Evolutionary conservation across 2,113 vertebrate genomes (phyloP).

Genomic region (Symphodus melops): DNA sequence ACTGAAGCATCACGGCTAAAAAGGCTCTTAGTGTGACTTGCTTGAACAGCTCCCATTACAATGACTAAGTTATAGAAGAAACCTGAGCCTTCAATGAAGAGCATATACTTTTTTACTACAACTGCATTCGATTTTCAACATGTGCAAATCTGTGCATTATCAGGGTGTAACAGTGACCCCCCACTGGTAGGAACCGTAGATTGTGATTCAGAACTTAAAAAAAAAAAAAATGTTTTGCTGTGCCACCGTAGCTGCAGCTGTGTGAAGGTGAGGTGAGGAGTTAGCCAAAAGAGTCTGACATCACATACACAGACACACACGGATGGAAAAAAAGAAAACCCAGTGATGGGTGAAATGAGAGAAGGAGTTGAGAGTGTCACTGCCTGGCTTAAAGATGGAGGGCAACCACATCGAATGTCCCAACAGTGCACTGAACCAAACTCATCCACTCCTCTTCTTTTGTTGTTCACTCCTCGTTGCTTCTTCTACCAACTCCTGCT

Average conservation of each 20-base stretch:
- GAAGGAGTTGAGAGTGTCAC: constrained; percentile 65
- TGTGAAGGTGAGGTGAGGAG: constrained; percentile 53
- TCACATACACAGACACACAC: constrained; percentile 9
- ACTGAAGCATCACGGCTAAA: no score
- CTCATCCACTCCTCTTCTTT: constrained; percentile 22
- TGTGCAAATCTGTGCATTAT: no score
- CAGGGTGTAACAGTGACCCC: not conserved
- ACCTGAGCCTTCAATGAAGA: no score
- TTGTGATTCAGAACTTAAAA: constrained; percentile 1
- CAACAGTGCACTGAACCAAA: constrained; percentile 33
- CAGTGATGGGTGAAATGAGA: constrained; percentile 74
- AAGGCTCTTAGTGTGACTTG: no score
- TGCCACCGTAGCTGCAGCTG: constrained; percentile 36
- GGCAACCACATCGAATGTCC: constrained; percentile 42
- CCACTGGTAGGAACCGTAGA: not conserved
- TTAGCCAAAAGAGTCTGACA: constrained; percentile 29
- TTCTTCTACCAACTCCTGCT: not conserved
- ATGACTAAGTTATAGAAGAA: no score
- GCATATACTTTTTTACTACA: no score
- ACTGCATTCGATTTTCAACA: no score
- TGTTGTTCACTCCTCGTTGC: constrained; percentile 5
- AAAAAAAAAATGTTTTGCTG: constrained; percentile 29
- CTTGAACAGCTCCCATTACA: no score
- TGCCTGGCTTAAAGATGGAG: constrained; percentile 50
- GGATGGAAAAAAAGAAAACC: constrained; percentile 45